Conservation (phyloP, 2,888 invertebrate genomes). For the Ferrisia virgata region DNA sequence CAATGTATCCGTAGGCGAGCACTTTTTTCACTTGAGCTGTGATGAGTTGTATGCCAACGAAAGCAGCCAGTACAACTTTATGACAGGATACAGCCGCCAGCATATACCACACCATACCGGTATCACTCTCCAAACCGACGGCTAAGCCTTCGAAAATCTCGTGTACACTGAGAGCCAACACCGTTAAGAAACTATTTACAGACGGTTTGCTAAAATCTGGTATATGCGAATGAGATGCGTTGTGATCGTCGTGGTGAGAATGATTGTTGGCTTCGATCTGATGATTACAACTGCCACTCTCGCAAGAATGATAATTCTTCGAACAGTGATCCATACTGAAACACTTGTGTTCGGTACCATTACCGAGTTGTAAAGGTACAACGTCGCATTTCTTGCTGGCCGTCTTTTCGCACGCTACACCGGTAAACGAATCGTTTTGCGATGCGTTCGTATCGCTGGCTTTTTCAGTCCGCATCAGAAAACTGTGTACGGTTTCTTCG, state of each 20-base stretch:
- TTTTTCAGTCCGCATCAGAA: slow-evolving; percentile 22
- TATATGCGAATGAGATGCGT: neutral
- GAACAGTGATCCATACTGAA: neutral
- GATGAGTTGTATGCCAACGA: slow-evolving; percentile 63
- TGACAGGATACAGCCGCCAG: slow-evolving; percentile 65
- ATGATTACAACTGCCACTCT: slow-evolving; percentile 7
- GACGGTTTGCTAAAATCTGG: slow-evolving; percentile 43
- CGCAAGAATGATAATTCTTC: slow-evolving; percentile 43
- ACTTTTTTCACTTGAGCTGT: slow-evolving; percentile 56
- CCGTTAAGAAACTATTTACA: slow-evolving; percentile 51
- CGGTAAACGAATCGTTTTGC: neutral
- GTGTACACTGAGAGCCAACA: slow-evolving; percentile 65
- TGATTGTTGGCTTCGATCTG: neutral
- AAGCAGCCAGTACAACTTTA: slow-evolving; percentile 65
- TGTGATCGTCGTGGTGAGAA: neutral
- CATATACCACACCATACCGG: slow-evolving; percentile 61
- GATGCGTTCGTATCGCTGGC: neutral
- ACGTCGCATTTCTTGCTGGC: neutral
- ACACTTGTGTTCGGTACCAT: slow-evolving; percentile 5
- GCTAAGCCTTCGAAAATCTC: slow-evolving; percentile 72
- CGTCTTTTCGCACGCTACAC: neutral
- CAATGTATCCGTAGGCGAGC: slow-evolving; percentile 59
- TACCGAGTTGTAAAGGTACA: neutral
- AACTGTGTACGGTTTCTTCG: slow-evolving; percentile 60
- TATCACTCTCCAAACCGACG: slow-evolving; percentile 67